phyloP scores from a whole-genome alignment of 1,140 invertebrate genomes.

The Achatina immaculata region DNA sequence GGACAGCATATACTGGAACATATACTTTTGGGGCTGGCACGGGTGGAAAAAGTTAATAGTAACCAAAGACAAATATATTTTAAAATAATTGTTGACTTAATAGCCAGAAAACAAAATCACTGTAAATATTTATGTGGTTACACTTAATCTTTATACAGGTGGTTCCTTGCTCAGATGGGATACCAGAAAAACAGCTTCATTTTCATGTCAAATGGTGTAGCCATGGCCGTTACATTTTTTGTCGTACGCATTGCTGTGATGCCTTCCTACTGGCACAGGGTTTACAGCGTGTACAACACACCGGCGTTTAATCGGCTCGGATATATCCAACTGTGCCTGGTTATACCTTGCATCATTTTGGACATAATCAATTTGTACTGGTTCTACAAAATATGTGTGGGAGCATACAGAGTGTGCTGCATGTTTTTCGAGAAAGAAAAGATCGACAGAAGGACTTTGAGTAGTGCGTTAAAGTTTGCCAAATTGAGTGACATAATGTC shows the following conservation, averaged over 20 bases:
- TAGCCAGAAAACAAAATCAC: too few species aligned
- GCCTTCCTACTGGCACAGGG: conserved; percentile 63
- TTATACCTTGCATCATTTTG: conserved; percentile 61
- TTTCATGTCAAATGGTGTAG: conserved; percentile 63
- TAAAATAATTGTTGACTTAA: too few species aligned
- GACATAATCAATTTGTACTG: conserved; percentile 66
- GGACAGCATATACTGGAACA: too few species aligned
- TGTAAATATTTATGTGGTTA: too few species aligned
- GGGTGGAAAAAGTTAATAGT: too few species aligned
- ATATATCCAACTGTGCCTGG: conserved; percentile 59
- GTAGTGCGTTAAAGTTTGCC: too few species aligned
- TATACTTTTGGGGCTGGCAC: too few species aligned
- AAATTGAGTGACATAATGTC: too few species aligned
- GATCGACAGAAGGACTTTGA: neutral
- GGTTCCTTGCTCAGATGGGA: conserved; percentile 62
- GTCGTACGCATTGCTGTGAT: conserved; percentile 60
- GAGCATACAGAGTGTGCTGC: conserved; percentile 52
- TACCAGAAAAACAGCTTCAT: conserved; percentile 54
- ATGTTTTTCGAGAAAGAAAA: conserved; percentile 29
- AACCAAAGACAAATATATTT: too few species aligned
- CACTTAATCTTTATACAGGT: conserved; percentile 59
- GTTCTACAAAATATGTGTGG: conserved; percentile 65
- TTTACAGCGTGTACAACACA: conserved; percentile 62
- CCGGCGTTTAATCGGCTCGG: conserved; percentile 56
- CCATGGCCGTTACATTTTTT: conserved; percentile 66